Conservation (phyloP, 2,888 invertebrate genomes). For the Zele albiditarsus region DNA sequence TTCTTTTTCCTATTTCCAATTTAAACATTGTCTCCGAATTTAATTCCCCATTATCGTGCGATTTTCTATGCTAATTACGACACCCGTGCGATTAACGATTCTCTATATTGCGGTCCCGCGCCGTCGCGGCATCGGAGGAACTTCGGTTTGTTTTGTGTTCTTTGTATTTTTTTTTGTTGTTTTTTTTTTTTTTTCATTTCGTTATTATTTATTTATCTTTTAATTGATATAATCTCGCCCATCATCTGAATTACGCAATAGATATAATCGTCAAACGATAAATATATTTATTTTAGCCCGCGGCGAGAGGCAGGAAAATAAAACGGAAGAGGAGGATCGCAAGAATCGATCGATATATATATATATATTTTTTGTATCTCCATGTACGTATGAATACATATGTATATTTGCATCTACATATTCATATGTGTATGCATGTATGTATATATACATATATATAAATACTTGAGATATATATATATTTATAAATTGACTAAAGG, state of each 20-base stretch:
- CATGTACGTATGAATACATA: neutral
- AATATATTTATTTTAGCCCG: conserved; percentile 29
- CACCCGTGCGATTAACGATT: conserved; percentile 15
- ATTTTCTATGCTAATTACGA: neutral
- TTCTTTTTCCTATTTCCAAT: neutral
- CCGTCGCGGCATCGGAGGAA: conserved; percentile 29
- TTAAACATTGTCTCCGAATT: neutral
- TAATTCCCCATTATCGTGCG: neutral
- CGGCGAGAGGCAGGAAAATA: conserved; percentile 39
- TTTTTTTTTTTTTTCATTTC: conserved; percentile 5
- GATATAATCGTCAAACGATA: conserved; percentile 2
- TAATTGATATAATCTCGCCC: neutral
- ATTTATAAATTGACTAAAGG: neutral
- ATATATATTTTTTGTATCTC: conserved; percentile 18
- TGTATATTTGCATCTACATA: neutral
- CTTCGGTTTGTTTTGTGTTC: conserved; percentile 19
- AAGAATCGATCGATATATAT: conserved; percentile 16
- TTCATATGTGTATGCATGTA: neutral
- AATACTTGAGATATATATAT: neutral
- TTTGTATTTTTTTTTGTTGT: conserved; percentile 16
- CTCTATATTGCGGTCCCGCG: conserved; percentile 34
- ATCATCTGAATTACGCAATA: neutral
- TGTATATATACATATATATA: neutral
- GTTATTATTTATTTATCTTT: neutral
- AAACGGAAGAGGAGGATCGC: conserved; percentile 43